These are phyloP conservation scores for Leptinotarsa lineolata DNA, from an alignment of 1,140 invertebrate genomes.

Conservation along the genomic window DNA sequence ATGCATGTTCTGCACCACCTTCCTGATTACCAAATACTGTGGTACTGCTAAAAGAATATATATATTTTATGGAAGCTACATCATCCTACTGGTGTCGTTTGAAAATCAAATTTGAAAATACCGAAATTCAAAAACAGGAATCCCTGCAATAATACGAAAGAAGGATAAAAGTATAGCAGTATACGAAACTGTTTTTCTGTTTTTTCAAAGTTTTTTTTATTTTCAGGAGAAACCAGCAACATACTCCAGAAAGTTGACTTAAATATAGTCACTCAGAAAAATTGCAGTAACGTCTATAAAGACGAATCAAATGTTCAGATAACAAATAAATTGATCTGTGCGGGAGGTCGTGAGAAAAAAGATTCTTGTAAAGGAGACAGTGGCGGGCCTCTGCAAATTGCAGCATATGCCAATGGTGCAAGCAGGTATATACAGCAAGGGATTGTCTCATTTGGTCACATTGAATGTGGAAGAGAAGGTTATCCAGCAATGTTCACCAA, in stretches of 20 bases:
- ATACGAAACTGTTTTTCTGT: background rate
- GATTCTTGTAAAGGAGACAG: constrained; percentile 57
- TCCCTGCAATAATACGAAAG: too few species aligned
- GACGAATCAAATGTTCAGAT: constrained; percentile 51
- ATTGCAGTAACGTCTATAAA: constrained; percentile 54
- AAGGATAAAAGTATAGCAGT: too few species aligned
- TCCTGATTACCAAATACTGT: too few species aligned
- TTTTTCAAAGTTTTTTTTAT: constrained; percentile 24
- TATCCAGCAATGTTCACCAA: constrained; percentile 68
- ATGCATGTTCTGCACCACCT: too few species aligned
- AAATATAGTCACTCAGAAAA: constrained; percentile 54
- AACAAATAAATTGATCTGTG: constrained; percentile 64
- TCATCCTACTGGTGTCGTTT: too few species aligned
- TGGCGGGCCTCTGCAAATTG: constrained; percentile 56
- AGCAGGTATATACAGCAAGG: constrained; percentile 50
- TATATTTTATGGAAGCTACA: too few species aligned
- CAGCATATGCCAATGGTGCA: constrained; percentile 51
- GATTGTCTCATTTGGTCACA: constrained; percentile 61
- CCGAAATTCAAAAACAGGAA: too few species aligned
- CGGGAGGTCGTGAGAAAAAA: constrained; percentile 61
- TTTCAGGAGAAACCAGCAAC: constrained; percentile 50
- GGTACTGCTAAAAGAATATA: too few species aligned
- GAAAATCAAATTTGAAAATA: too few species aligned
- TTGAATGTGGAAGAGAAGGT: constrained; percentile 59
- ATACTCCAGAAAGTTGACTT: constrained; percentile 61